Evolutionary conservation across 1,140 invertebrate species (phyloP).

Genomic region (Pentalonia nigronervosa): DNA sequence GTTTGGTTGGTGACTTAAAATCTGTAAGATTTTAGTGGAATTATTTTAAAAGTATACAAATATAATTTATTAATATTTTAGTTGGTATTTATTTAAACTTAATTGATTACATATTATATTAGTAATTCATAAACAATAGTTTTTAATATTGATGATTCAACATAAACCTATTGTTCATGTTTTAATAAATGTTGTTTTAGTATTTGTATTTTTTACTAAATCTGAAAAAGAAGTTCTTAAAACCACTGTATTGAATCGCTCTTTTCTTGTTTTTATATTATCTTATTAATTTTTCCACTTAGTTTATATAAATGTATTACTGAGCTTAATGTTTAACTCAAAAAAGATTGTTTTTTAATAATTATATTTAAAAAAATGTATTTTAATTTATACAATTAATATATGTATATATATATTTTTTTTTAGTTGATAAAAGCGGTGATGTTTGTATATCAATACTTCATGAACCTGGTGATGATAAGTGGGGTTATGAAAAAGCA

Average conservation of each 20-base stretch:
- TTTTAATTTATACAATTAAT: neutral
- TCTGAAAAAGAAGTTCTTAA: neutral
- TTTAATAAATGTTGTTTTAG: no score
- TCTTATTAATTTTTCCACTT: neutral
- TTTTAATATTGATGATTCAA: no score
- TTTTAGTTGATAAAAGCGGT: constrained; percentile 95
- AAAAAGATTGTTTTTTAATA: neutral
- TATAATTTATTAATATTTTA: no score
- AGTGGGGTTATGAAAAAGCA: constrained; percentile 99
- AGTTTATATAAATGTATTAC: neutral
- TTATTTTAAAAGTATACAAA: no score
- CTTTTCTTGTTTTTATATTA: neutral
- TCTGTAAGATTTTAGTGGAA: no score
- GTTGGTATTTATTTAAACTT: no score
- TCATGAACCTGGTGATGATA: constrained; percentile 99
- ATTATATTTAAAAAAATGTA: neutral
- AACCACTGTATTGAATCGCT: neutral
- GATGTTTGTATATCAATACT: constrained; percentile 99
- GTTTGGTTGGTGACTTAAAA: no score
- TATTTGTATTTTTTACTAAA: neutral
- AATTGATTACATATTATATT: no score
- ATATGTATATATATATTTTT: constrained; percentile 41
- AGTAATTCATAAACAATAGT: no score
- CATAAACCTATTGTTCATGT: no score
- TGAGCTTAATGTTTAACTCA: neutral